phyloP scores from a whole-genome alignment of 2,888 invertebrate genomes.

The Philonicus albiceps region DNA sequence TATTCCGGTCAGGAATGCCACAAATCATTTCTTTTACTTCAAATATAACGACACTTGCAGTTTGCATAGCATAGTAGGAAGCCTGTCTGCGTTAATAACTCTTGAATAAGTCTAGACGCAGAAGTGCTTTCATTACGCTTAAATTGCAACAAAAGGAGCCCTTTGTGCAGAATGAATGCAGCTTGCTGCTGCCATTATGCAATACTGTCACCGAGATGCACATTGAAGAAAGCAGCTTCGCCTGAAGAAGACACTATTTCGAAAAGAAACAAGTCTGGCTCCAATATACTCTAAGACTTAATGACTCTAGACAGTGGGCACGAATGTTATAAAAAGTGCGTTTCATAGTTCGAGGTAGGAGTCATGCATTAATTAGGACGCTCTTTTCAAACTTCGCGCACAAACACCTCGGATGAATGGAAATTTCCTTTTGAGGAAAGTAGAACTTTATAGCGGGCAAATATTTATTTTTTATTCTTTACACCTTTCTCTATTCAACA shows the following conservation, averaged over 20 bases:
- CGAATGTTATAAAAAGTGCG: neutral
- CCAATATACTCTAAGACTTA: neutral
- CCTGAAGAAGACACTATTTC: neutral
- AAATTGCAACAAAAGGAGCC: neutral
- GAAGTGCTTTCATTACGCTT: constrained; percentile 24
- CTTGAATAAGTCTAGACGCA: constrained; percentile 29
- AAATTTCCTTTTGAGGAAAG: neutral
- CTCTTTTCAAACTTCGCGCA: neutral
- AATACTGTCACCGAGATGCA: neutral
- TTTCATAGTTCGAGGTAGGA: neutral
- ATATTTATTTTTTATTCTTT: neutral
- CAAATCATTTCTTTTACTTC: neutral
- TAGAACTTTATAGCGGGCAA: neutral
- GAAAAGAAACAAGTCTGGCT: neutral
- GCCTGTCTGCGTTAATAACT: neutral
- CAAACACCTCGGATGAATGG: neutral
- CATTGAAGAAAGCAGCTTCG: neutral
- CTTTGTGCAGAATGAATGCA: neutral
- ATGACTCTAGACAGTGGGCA: neutral
- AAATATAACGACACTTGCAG: neutral
- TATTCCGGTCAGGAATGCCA: neutral
- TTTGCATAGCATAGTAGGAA: neutral
- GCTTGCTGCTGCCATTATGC: neutral
- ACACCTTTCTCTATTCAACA: neutral
- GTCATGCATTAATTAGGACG: constrained; percentile 2